A percentile compares a stretch with the other conserved stretches of the same genome.
Conservation (phyloP, 2,888 invertebrate species). For the Clusia tigrina region DNA sequence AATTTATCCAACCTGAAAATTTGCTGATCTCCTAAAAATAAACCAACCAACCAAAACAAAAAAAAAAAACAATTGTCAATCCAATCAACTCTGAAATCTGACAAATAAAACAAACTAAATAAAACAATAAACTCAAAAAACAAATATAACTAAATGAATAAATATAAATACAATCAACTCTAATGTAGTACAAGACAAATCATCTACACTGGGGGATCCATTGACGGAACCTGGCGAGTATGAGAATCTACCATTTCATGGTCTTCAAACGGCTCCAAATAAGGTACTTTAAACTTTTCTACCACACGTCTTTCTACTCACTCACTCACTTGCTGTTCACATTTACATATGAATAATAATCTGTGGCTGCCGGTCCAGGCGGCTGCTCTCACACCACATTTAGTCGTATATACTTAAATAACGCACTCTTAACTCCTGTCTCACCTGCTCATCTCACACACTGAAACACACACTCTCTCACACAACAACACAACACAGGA, state of each 20-base stretch:
- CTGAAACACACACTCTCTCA: conserved; percentile 20
- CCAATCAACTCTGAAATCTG: conserved; percentile 4
- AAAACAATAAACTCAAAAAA: conserved; percentile 27
- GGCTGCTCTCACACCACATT: conserved; percentile 11
- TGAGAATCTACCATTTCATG: conserved; percentile 95
- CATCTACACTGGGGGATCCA: conserved; percentile 70
- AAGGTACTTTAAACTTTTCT: conserved; percentile 72
- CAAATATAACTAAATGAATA: conserved; percentile 34
- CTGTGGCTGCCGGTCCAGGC: too few species aligned
- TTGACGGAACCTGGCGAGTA: conserved; percentile 86
- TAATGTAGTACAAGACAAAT: conserved; percentile 64
- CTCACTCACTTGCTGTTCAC: too few species aligned
- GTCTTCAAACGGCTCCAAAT: conserved; percentile 89
- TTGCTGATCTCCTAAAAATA: background rate
- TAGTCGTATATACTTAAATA: conserved; percentile 1
- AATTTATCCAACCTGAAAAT: conserved; percentile 7
- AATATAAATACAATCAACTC: conserved; percentile 35
- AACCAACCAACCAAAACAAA: background rate
- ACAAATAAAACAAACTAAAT: conserved; percentile 24
- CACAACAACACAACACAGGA: too few species aligned
- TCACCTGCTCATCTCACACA: too few species aligned
- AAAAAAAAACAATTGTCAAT: background rate
- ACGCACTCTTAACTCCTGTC: conserved; percentile 13
- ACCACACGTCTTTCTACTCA: conserved; percentile 20
- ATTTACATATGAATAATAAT: conserved; percentile 10